phyloP scores from a whole-genome alignment of 30 jellyfish, hydroid and myxozoan genomes.

The Aurelia aurita region DNA sequence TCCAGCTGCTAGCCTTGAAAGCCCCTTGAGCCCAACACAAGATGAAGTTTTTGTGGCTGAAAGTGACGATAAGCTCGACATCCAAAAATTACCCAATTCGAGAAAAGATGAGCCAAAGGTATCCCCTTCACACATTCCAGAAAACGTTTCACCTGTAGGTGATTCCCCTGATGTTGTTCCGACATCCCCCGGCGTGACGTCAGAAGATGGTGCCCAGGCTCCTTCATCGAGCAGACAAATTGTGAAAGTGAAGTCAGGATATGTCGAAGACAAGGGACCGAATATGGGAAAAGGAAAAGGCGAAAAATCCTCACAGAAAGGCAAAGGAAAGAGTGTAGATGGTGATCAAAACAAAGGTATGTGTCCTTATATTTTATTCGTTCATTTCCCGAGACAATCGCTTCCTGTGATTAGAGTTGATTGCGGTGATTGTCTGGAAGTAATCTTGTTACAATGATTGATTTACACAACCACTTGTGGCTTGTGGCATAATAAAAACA shows the following conservation, averaged over 20 bases:
- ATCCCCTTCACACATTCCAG: not conserved
- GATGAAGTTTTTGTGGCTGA: no score
- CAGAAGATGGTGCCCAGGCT: conserved; percentile 61
- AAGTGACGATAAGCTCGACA: no score
- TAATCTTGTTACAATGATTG: no score
- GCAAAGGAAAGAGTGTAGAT: not conserved
- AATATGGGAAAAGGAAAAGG: conserved; percentile 31
- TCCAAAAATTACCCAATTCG: no score
- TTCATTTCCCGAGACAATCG: no score
- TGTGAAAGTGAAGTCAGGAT: conserved; percentile 54
- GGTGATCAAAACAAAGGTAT: conserved; percentile 40
- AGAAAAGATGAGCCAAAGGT: no score
- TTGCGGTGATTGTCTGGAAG: no score
- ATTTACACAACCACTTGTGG: no score
- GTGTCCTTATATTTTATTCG: not conserved
- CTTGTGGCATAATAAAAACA: no score
- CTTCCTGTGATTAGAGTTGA: no score
- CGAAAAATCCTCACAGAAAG: conserved; percentile 6
- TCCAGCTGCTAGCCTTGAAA: not conserved
- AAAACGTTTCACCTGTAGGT: conserved; percentile 18
- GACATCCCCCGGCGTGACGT: conserved; percentile 66
- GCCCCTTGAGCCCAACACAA: no score
- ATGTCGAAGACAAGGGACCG: conserved; percentile 48
- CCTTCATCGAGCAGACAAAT: conserved; percentile 35
- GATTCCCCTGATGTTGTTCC: conserved; percentile 50